A percentile compares a stretch with the other conserved stretches of the same genome.
Conservation (phyloP, 2,888 invertebrate genomes). For the Oligia latruncula region DNA sequence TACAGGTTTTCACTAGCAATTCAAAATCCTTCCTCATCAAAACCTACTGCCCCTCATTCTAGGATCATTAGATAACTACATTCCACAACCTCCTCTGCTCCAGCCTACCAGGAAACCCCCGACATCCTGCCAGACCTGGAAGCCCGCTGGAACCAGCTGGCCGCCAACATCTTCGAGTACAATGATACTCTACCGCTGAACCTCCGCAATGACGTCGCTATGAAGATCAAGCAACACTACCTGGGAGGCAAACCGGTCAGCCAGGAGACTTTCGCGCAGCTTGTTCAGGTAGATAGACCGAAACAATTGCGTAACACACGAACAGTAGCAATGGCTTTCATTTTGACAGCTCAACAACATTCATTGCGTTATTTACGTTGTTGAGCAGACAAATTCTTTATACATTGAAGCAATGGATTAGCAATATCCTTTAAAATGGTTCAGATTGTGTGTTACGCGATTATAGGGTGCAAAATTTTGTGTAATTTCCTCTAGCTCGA, state of each 20-base stretch:
- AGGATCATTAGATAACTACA: background rate
- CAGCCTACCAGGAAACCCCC: conserved; percentile 81
- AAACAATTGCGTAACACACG: background rate
- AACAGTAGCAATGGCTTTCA: background rate
- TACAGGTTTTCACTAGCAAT: background rate
- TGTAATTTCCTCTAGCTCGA: too few species aligned
- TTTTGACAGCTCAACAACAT: background rate
- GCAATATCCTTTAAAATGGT: too few species aligned
- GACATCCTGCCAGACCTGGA: conserved; percentile 88
- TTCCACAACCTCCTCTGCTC: conserved; percentile 1
- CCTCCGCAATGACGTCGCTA: conserved; percentile 84
- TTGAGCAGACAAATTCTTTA: too few species aligned
- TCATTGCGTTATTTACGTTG: too few species aligned
- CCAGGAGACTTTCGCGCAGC: conserved; percentile 81
- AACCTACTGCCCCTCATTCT: background rate
- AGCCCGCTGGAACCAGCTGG: conserved; percentile 90
- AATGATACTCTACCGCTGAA: conserved; percentile 89
- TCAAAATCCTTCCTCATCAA: background rate
- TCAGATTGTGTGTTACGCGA: too few species aligned
- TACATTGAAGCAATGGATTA: too few species aligned
- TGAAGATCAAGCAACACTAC: conserved; percentile 89
- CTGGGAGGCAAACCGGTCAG: conserved; percentile 88
- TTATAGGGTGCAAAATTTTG: too few species aligned
- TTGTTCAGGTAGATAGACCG: conserved; percentile 79
- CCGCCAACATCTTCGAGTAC: conserved; percentile 91